Conservation (phyloP, 2,113 vertebrate genomes). For the Trinectes maculatus region DNA sequence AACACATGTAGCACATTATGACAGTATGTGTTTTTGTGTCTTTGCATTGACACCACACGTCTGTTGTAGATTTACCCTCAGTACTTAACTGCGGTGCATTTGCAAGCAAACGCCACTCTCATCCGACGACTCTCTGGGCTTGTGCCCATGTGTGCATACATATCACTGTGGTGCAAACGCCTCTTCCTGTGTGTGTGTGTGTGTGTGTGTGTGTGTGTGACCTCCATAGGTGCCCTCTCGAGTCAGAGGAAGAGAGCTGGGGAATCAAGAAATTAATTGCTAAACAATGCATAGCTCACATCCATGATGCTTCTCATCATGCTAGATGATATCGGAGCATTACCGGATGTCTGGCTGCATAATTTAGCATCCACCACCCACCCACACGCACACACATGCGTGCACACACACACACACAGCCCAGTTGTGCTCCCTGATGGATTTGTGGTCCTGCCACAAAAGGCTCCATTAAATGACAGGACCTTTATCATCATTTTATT, state of each 20-base stretch:
- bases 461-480: constrained; percentile 76
- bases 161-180: constrained; percentile 44
- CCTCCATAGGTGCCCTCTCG: constrained; percentile 85
- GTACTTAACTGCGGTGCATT: constrained; percentile 10
- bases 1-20: background rate
- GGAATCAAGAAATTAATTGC: constrained; percentile 90
- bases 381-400: constrained; percentile 3
- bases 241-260: constrained; percentile 76
- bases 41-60: constrained; percentile 15
- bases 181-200: constrained; percentile 78
- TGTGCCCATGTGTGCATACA: constrained; percentile 49
- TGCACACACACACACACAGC: constrained; percentile 7
- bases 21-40: background rate
- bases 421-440: constrained; percentile 62
- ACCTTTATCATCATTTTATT: constrained; percentile 76
- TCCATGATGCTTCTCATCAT: constrained; percentile 90
- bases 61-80: constrained; percentile 5
- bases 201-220: too few species aligned
- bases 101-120: constrained; percentile 30
- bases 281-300: constrained; percentile 87
- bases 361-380: constrained; percentile 80
- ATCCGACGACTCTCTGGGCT: constrained; percentile 47
- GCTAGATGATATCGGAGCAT: constrained; percentile 88
- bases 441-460: constrained; percentile 78
- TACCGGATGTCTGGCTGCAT: constrained; percentile 85